These are phyloP conservation scores for Acropternis orthonyx DNA, from an alignment of 2,797 vertebrate species.

Conservation along the genomic window DNA sequence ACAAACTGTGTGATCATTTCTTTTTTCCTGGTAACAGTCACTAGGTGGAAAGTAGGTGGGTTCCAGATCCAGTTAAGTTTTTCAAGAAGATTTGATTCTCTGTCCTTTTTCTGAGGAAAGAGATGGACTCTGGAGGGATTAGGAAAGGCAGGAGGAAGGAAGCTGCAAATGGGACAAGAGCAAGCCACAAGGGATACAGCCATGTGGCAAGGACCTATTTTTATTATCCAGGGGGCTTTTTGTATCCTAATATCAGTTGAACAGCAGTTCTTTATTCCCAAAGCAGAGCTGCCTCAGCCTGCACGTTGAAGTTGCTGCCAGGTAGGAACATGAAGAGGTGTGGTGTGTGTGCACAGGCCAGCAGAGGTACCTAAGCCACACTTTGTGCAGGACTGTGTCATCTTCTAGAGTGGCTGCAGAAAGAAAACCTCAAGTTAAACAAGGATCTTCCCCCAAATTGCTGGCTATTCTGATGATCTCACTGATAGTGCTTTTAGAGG, in stretches of 20 bases:
- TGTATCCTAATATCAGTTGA: neutral
- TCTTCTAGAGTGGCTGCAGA: neutral
- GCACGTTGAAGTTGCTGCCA: neutral
- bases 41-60: neutral
- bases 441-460: neutral
- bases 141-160: neutral
- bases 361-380: neutral
- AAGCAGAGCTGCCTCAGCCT: neutral
- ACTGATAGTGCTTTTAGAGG: constrained; percentile 16
- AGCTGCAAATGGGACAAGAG: constrained; percentile 50
- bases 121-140: neutral
- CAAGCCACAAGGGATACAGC: neutral
- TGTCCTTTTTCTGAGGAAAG: neutral
- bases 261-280: neutral
- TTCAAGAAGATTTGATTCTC: neutral
- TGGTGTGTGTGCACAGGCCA: neutral
- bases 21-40: neutral
- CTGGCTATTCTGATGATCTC: neutral
- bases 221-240: neutral
- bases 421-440: neutral
- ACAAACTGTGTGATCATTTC: neutral
- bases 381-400: neutral
- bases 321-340: neutral
- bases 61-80: neutral
- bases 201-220: neutral